Conservation (phyloP, 2,888 invertebrate genomes). For the Leptarthrus brevirostris region DNA sequence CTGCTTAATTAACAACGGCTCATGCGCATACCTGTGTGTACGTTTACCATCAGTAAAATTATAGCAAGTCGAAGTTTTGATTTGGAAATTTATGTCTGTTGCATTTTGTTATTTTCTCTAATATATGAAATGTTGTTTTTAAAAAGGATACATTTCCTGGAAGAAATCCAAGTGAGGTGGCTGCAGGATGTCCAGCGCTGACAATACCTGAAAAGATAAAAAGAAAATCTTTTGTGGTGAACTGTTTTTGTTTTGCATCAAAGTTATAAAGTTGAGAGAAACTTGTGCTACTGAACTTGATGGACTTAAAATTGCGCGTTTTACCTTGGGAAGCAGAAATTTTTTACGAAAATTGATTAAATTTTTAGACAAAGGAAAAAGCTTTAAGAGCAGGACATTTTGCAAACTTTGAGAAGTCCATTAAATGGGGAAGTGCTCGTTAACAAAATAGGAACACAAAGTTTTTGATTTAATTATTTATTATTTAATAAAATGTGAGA, state of each 20-base stretch:
- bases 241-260: background rate
- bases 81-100: conserved; percentile 8
- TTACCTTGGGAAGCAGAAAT: too few relatives aligned
- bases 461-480: too few relatives aligned
- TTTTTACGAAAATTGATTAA: background rate
- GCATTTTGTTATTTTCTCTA: too few relatives aligned
- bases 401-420: background rate
- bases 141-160: conserved; percentile 99
- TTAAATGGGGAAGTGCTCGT: background rate
- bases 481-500: too few relatives aligned
- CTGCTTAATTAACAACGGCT: too few relatives aligned
- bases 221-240: conserved; percentile 44
- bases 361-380: background rate
- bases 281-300: background rate
- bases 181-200: conserved; percentile 97
- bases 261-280: background rate
- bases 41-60: too few relatives aligned
- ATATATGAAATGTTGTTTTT: conserved; percentile 48
- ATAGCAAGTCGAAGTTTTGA: too few relatives aligned
- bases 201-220: conserved; percentile 82
- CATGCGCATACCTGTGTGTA: too few relatives aligned
- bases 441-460: too few relatives aligned
- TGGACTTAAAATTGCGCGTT: too few relatives aligned
- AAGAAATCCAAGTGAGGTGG: conserved; percentile 99
- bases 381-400: background rate